phyloP scores from a whole-genome alignment of 2,797 vertebrate species.

The Hozukius guyotensis region DNA sequence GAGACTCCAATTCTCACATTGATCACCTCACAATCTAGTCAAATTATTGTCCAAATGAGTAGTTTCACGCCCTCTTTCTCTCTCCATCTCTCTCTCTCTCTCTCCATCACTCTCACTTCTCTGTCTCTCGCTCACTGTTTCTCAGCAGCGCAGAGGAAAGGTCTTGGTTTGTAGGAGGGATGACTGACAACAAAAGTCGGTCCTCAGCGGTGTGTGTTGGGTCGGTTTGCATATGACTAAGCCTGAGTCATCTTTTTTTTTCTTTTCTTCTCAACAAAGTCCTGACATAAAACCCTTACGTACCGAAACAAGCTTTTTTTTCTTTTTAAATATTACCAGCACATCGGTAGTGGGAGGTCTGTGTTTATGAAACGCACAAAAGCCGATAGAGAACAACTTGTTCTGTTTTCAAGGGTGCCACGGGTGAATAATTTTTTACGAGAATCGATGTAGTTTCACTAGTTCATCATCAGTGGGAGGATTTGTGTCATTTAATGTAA shows the following conservation, averaged over 20 bases:
- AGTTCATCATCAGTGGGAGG: neutral
- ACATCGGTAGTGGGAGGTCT: slow-evolving; percentile 36
- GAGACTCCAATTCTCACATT: slow-evolving; percentile 24
- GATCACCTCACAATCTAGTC: slow-evolving; percentile 43
- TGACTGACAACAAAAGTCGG: slow-evolving; percentile 77
- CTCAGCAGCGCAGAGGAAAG: slow-evolving; percentile 61
- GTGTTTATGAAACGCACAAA: neutral
- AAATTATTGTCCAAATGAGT: slow-evolving; percentile 53
- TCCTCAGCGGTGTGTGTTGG: slow-evolving; percentile 63
- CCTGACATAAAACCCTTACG: slow-evolving; percentile 54
- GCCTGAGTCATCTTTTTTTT: slow-evolving; percentile 74
- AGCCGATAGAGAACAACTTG: neutral
- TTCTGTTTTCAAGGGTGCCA: slow-evolving; percentile 5
- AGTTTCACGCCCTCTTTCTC: slow-evolving; percentile 49
- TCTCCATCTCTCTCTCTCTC: slow-evolving; percentile 49
- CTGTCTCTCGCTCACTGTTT: slow-evolving; percentile 54
- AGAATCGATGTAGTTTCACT: neutral
- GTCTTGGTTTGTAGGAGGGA: slow-evolving; percentile 72
- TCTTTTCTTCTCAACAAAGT: slow-evolving; percentile 63
- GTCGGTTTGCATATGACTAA: slow-evolving; percentile 73
- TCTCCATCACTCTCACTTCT: slow-evolving; percentile 57
- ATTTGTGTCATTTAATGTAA: neutral
- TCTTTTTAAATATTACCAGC: slow-evolving; percentile 11
- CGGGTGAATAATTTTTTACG: neutral
- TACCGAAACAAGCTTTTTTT: slow-evolving; percentile 7